Evolutionary conservation across 2,888 invertebrate genomes (phyloP).

Genomic region (Branchellion lobata): DNA sequence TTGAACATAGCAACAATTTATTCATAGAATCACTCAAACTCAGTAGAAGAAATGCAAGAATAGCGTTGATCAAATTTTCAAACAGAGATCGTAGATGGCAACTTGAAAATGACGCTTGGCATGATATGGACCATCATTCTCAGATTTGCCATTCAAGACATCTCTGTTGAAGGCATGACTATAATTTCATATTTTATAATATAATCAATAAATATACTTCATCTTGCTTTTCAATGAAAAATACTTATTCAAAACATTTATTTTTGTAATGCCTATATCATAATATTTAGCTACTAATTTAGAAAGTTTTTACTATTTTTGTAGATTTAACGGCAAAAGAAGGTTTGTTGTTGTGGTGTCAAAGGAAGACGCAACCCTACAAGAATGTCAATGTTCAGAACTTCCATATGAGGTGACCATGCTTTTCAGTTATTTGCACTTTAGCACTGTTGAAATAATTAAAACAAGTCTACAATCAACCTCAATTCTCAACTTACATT

Average conservation of each 20-base stretch:
- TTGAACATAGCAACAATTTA: too few relatives aligned
- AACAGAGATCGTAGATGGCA: conserved; percentile 97
- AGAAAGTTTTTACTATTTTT: too few relatives aligned
- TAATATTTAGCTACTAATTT: too few relatives aligned
- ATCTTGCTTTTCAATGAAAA: background rate
- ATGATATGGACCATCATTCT: conserved; percentile 99
- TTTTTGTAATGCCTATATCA: too few relatives aligned
- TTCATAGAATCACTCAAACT: too few relatives aligned
- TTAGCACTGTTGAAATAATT: background rate
- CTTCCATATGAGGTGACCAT: conserved; percentile 81
- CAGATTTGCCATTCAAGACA: conserved; percentile 99
- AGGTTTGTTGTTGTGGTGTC: conserved; percentile 98
- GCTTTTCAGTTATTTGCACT: background rate
- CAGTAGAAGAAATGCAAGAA: too few relatives aligned
- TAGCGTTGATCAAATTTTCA: background rate
- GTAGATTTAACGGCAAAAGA: conserved; percentile 87
- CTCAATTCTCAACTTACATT: too few relatives aligned
- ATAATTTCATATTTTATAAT: background rate
- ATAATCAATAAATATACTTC: conserved; percentile 7
- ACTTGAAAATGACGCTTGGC: conserved; percentile 98
- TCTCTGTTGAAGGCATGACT: conserved; percentile 80
- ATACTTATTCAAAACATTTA: background rate
- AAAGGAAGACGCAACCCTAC: conserved; percentile 99
- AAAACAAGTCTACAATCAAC: background rate
- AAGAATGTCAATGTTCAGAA: conserved; percentile 99